phyloP scores from a whole-genome alignment of 2,797 vertebrate genomes.

The Scolopax rusticola region DNA sequence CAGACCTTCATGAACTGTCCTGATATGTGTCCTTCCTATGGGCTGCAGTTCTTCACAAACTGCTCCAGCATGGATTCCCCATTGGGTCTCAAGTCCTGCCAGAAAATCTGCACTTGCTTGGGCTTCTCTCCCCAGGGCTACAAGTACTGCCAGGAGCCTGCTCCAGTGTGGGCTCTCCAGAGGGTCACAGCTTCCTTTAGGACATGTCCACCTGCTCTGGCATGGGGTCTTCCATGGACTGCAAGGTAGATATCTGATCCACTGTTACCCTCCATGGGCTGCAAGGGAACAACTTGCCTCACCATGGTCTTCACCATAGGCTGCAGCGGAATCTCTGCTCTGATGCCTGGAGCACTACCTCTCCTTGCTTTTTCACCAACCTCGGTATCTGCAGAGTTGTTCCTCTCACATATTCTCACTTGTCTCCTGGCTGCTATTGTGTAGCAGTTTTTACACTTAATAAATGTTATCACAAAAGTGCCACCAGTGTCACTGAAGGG shows the following conservation, averaged over 20 bases:
- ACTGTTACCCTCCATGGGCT: background rate
- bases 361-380: background rate
- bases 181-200: background rate
- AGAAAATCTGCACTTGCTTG: background rate
- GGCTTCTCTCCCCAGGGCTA: background rate
- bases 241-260: background rate
- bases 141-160: background rate
- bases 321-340: background rate
- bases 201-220: background rate
- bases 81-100: background rate
- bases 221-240: background rate
- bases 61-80: background rate
- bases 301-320: background rate
- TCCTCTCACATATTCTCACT: background rate
- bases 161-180: background rate
- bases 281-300: background rate
- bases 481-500: accelerated
- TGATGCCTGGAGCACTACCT: accelerated
- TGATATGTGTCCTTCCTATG: accelerated
- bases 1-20: background rate
- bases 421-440: background rate
- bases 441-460: background rate
- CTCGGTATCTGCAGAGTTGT: background rate
- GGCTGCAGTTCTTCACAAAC: background rate
- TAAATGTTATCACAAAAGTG: background rate